Conservation (phyloP, 2,888 invertebrate genomes). For the Dynastes maya region DNA sequence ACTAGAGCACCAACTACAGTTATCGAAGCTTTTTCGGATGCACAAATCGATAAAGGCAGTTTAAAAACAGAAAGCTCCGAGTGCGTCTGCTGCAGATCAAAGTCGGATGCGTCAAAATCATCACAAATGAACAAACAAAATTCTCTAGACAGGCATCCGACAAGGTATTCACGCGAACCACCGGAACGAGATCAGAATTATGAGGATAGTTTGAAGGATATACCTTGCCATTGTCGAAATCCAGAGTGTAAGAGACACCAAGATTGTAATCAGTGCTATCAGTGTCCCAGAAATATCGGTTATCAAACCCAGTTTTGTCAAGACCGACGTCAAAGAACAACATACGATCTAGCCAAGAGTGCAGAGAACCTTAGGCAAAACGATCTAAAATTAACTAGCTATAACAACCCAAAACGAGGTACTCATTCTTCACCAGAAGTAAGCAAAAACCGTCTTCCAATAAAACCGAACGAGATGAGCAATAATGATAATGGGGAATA, state of each 20-base stretch:
- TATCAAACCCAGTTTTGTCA: constrained; percentile 28
- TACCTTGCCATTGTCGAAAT: constrained; percentile 36
- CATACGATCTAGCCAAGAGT: constrained; percentile 50
- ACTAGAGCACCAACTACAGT: constrained; percentile 5
- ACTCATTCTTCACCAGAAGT: constrained; percentile 50
- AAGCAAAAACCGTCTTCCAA: constrained; percentile 43
- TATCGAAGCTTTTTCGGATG: not conserved
- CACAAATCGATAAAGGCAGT: not conserved
- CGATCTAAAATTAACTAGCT: constrained; percentile 30
- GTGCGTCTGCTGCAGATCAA: not conserved
- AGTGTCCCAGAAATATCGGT: constrained; percentile 13
- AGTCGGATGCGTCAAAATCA: constrained; percentile 38
- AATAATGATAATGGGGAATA: constrained; percentile 42
- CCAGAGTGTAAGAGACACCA: constrained; percentile 44
- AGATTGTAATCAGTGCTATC: constrained; percentile 16
- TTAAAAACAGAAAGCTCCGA: not conserved
- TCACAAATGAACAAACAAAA: constrained; percentile 50
- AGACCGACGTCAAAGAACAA: constrained; percentile 43
- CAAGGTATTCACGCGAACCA: constrained; percentile 56
- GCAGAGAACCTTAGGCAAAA: constrained; percentile 48
- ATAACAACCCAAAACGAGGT: constrained; percentile 24
- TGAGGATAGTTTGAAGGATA: constrained; percentile 39
- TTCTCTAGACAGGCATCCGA: constrained; percentile 43
- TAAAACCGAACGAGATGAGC: constrained; percentile 46
- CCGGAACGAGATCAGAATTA: constrained; percentile 56